Evolutionary conservation across 2,888 invertebrate genomes (phyloP).

Genomic region (Glomeris marginata): DNA sequence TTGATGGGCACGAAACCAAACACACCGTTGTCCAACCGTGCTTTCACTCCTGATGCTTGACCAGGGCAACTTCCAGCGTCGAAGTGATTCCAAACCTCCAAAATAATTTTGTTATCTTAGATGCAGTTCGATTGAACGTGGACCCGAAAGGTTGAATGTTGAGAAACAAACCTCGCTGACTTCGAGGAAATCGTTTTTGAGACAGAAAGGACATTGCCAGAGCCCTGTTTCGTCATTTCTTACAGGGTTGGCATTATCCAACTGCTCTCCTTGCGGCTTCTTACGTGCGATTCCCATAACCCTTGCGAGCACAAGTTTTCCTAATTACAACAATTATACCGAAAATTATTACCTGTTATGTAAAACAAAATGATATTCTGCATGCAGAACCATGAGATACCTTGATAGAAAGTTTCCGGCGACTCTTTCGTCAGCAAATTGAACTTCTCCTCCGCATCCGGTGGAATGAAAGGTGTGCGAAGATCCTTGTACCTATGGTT

Average conservation of each 20-base stretch:
- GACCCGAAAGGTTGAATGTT: neutral
- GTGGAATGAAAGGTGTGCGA: constrained; percentile 56
- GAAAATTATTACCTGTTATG: constrained; percentile 4
- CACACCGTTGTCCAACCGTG: constrained; percentile 79
- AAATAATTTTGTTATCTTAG: neutral
- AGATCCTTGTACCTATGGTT: constrained; percentile 87
- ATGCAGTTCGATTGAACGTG: neutral
- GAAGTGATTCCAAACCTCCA: constrained; percentile 88
- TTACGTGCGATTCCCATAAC: constrained; percentile 62
- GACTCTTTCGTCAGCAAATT: constrained; percentile 93
- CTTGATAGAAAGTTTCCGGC: constrained; percentile 80
- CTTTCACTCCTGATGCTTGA: constrained; percentile 78
- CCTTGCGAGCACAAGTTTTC: constrained; percentile 57
- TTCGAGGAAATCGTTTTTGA: constrained; percentile 90
- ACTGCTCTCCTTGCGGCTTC: constrained; percentile 80
- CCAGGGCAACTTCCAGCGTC: constrained; percentile 89
- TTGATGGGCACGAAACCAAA: constrained; percentile 42
- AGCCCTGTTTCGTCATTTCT: constrained; percentile 84
- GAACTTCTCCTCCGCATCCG: constrained; percentile 75
- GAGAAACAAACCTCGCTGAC: constrained; percentile 52
- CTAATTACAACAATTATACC: constrained; percentile 25
- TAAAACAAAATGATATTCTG: neutral
- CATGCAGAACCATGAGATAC: too few species aligned
- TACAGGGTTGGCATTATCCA: constrained; percentile 91
- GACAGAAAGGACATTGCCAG: constrained; percentile 97